A percentile compares a stretch with the other conserved stretches of the same genome.
Conservation (phyloP, 2,797 vertebrate species). For the Ceryle rudis region DNA sequence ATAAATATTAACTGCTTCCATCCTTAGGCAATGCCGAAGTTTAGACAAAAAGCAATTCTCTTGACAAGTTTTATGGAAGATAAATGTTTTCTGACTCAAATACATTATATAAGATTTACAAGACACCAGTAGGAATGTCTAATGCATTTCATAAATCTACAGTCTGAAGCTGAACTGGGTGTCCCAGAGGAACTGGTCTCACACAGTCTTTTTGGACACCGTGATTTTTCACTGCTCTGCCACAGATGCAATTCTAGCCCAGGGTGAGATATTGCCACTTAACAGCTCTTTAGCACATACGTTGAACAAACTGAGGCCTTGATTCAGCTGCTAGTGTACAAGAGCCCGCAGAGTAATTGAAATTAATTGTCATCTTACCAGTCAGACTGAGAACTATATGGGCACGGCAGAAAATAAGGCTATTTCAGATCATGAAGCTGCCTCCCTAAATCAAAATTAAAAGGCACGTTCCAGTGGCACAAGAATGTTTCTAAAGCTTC, state of each 20-base stretch:
- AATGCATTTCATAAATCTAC: constrained; percentile 37
- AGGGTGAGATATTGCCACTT: constrained; percentile 12
- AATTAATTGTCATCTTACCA: background rate
- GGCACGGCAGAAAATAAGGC: background rate
- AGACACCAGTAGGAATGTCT: background rate
- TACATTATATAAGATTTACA: background rate
- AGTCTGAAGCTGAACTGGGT: background rate
- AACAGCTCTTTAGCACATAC: background rate
- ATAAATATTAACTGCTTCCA: constrained; percentile 12
- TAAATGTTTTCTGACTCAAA: constrained; percentile 22
- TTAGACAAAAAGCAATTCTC: constrained; percentile 26
- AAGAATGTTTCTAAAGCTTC: background rate
- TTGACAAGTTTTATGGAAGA: constrained; percentile 20
- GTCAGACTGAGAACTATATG: background rate
- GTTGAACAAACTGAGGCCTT: background rate
- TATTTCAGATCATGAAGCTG: background rate
- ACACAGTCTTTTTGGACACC: background rate
- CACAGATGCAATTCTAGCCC: background rate
- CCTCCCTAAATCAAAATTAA: background rate
- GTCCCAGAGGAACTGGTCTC: constrained; percentile 26
- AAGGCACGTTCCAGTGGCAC: background rate
- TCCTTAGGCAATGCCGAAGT: background rate
- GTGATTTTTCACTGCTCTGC: background rate
- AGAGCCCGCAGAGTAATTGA: background rate
- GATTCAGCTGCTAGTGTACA: background rate